Evolutionary conservation across 1,140 invertebrate species (phyloP).

Genomic region (Macrobrachium rosenbergii): DNA sequence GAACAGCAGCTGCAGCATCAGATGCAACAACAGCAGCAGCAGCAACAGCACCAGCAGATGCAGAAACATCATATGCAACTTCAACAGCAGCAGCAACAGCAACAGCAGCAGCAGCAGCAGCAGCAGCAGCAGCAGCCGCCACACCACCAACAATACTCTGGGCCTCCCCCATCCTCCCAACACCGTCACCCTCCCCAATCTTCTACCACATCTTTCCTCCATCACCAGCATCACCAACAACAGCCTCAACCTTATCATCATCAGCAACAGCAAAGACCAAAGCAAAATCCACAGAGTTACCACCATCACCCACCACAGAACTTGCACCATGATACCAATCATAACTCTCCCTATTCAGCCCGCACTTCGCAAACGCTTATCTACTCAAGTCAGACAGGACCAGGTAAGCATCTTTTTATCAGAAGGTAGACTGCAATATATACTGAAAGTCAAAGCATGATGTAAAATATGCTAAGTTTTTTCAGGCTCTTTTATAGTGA

Average conservation of each 20-base stretch:
- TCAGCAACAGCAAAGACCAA: conserved; percentile 17
- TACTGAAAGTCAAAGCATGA: not conserved
- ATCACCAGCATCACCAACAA: conserved; percentile 49
- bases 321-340: conserved; percentile 66
- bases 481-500: not conserved
- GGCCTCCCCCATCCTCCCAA: conserved; percentile 44
- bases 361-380: conserved; percentile 82
- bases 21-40: conserved; percentile 4
- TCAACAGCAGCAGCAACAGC: conserved; percentile 26
- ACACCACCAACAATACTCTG: conserved; percentile 48
- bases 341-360: conserved; percentile 81
- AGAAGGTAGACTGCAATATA: not conserved
- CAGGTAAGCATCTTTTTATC: conserved; percentile 64
- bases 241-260: not conserved
- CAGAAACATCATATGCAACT: conserved; percentile 11
- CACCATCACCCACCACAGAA: conserved; percentile 52
- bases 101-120: conserved; percentile 25
- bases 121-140: conserved; percentile 4
- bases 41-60: conserved; percentile 1
- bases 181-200: conserved; percentile 44
- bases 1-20: conserved; percentile 12
- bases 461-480: not conserved
- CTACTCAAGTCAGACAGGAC: conserved; percentile 80
- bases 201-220: conserved; percentile 38
- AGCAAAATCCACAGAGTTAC: conserved; percentile 33